Base-by-base conservation (phyloP, 2,113 vertebrate genomes). In the Malaclemys terrapin region DNA sequence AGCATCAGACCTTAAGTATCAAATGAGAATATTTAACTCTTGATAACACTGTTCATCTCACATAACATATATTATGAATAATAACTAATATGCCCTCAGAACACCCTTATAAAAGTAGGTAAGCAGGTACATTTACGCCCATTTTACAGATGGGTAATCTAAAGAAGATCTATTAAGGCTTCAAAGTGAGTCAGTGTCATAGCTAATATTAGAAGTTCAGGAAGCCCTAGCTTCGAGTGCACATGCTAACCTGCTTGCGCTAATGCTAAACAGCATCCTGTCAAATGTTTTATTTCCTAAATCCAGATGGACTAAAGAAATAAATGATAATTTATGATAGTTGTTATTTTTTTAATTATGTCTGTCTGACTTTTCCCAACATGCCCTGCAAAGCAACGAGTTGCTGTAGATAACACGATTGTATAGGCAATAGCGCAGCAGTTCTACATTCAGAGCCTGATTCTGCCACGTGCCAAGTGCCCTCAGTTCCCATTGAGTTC, bases 241-340 rank as follows among this genome's bases (percentile, higher is more conserved):
- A 86, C 50, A 59, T 54, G 17, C 80, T 93, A 97, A 95, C 93
- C 96, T 96, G 93, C 42, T 93, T 96, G 96, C 65, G 84, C 90
- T 94, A 82, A 91, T 89, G 90, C 96, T 96, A 93, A 95, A 83
- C 94, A 91, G 95, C 89, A 89, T 93, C 92, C 94, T 93, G 82
- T 94, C 95, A 93, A 86, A 92, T 0, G 3, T 91, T 93, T 38
- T 25, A 91, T 96, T 95, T 96, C 96, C 92, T 95, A 95, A 96
- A 96, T 96, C 96, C 96, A 96, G 92, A 96, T 96, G 95, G 91
- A 80, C 85, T 20, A 84, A 95, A 93, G 96, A 97, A 96, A 97
- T 85, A 96, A 94, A 96, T 19, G 84, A 93, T 94, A 69, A 69
- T n/a, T 65, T 35, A 65, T 5, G 14, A 35, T 69, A 69, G 35